These are phyloP conservation scores for Megaustenia siamemsis DNA, from an alignment of 2,888 invertebrate species.

Conservation along the genomic window DNA sequence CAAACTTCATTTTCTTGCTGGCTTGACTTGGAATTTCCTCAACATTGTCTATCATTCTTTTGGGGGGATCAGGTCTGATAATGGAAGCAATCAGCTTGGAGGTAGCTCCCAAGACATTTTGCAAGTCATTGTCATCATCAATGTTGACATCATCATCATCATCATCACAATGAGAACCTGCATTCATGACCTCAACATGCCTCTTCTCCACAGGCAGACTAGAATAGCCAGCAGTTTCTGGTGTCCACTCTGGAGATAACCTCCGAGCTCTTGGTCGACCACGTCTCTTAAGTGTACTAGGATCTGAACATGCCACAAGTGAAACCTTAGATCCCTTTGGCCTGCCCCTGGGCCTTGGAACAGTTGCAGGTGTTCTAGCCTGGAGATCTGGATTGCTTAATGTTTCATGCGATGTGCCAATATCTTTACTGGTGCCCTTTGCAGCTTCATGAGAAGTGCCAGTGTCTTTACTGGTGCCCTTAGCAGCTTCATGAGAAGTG, in stretches of 20 bases:
- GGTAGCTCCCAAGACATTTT: conserved; percentile 39
- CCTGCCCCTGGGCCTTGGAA: neutral
- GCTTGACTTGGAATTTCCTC: neutral
- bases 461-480: neutral
- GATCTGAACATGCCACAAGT: neutral
- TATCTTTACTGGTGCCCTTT: too few species aligned
- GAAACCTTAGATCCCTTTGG: neutral
- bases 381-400: neutral
- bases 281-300: neutral
- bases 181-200: conserved; percentile 30
- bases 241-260: conserved; percentile 31
- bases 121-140: conserved; percentile 23
- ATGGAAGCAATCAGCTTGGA: conserved; percentile 51
- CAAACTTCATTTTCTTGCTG: neutral
- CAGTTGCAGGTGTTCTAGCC: neutral
- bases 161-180: neutral
- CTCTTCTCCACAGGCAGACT: neutral
- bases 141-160: conserved; percentile 28
- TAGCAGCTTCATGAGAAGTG: neutral
- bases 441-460: too few species aligned
- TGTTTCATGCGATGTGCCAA: neutral
- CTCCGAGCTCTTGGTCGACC: neutral
- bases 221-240: conserved; percentile 1
- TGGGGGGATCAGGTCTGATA: conserved; percentile 34
- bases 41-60: neutral